Evolutionary conservation across 2,888 invertebrate genomes (phyloP), one percentile per base, ranked within the genome.

Genomic region (Plagodis pulveraria): DNA sequence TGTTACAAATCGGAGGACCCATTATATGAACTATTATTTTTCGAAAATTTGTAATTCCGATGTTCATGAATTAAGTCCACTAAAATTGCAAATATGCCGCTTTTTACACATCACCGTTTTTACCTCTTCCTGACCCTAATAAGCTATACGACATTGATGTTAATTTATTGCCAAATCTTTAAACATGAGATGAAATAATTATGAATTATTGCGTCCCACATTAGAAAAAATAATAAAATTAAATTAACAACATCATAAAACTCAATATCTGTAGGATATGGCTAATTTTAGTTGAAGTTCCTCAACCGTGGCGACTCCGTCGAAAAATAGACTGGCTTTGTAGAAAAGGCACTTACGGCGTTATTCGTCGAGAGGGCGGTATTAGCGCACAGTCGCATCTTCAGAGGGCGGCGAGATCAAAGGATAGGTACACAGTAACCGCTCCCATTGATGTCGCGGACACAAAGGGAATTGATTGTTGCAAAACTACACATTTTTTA

Each of bases 401-500:
- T 91, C 88, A 82, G 84, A 87, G 90, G 88, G 88, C 91, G 90
- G 91, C 89, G 87, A 90, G 90, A 91, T 91, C 91, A 91, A 91
- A 91, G 90, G 90, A 88, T 86, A 89, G 87, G 87, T 87, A 89
- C 89, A 91, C 86, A 89, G 87, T 85, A 87, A 89, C 91, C 89
- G 91, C 89, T 90, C 78, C 88, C 87, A 91, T 91, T 91, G 91
- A 91, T 91, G 91, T 91, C 88, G 88, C 83, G 80, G 84, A 90
- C 86, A 91, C 91, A 91, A 91, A 91, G 91, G 86, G 89, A 89
- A 91, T 91, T 91, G 91, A 91, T 91, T 91, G 91, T 91, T 91
- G 91, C 90, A 87, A 90, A 90, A 85, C 87, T 88, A 67, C 63
- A 57, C 84, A 22, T 81, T 89, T 89, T 89, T 84, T 79, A 77